Conservation (phyloP, 53 echinoderm and acorn worm species). For the Actinopyga echinites region DNA sequence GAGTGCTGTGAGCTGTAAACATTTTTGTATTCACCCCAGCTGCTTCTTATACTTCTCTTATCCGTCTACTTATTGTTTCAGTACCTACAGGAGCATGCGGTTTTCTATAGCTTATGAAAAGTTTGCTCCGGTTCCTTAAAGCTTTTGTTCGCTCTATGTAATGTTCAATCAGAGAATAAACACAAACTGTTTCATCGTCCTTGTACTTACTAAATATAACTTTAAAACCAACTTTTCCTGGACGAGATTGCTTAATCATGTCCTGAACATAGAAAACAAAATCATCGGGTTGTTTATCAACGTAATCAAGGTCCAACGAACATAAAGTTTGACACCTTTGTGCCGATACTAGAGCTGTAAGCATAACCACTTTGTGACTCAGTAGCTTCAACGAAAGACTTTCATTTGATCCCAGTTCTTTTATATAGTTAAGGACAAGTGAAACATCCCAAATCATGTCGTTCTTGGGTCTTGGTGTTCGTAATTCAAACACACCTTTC, state of each 20-base stretch:
- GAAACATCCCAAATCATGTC: too few species aligned
- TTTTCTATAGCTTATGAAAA: background rate
- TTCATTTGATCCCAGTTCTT: too few species aligned
- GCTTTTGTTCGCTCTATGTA: background rate
- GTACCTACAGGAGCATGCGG: background rate
- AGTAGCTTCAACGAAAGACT: too few species aligned
- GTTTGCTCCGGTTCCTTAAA: background rate
- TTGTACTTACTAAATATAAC: background rate
- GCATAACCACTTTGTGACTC: too few species aligned
- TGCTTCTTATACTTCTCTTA: background rate
- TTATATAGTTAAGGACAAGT: too few species aligned
- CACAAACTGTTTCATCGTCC: background rate
- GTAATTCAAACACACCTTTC: too few species aligned
- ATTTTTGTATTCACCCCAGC: too few species aligned
- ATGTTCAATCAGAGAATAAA: background rate
- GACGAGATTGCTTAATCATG: constrained; percentile 9
- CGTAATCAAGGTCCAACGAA: too few species aligned
- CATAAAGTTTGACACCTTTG: too few species aligned
- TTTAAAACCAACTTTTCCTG: background rate
- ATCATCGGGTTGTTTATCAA: too few species aligned
- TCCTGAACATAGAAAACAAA: background rate
- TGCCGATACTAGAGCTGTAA: too few species aligned
- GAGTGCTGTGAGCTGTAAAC: background rate
- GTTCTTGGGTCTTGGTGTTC: too few species aligned
- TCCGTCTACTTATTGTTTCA: background rate